These are phyloP conservation scores for Empis livida DNA, from an alignment of 2,888 invertebrate species.

Conservation along the genomic window DNA sequence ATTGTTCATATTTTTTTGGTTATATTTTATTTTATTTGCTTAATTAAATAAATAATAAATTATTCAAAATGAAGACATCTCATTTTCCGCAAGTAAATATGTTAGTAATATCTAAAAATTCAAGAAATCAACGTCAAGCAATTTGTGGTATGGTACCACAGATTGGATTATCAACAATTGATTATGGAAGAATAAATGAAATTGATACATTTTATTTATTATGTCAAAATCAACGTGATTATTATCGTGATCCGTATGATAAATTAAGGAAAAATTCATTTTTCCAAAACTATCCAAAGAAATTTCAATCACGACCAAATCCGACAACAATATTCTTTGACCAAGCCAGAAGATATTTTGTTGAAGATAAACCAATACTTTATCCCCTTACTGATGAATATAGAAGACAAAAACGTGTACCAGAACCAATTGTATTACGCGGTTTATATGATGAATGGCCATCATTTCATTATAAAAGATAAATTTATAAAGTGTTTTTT, in stretches of 20 bases:
- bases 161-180: conserved; percentile 21
- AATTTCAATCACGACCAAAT: background rate
- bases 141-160: conserved; percentile 21
- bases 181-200: conserved; percentile 19
- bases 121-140: conserved; percentile 18
- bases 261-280: conserved; percentile 16
- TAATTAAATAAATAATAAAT: background rate
- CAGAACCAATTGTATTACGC: background rate
- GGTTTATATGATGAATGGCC: background rate
- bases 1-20: too few species aligned
- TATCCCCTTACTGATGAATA: background rate
- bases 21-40: too few species aligned
- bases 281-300: background rate
- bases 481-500: too few species aligned
- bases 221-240: conserved; percentile 28
- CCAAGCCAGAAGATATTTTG: background rate
- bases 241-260: conserved; percentile 24
- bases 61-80: background rate
- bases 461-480: too few species aligned
- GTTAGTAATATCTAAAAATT: conserved; percentile 22
- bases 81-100: conserved; percentile 27
- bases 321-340: background rate
- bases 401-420: background rate
- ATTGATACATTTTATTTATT: conserved; percentile 24
- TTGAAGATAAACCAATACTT: background rate